phyloP scores from a whole-genome alignment of 2,888 invertebrate species.

The Gastrophysa polygoni region DNA sequence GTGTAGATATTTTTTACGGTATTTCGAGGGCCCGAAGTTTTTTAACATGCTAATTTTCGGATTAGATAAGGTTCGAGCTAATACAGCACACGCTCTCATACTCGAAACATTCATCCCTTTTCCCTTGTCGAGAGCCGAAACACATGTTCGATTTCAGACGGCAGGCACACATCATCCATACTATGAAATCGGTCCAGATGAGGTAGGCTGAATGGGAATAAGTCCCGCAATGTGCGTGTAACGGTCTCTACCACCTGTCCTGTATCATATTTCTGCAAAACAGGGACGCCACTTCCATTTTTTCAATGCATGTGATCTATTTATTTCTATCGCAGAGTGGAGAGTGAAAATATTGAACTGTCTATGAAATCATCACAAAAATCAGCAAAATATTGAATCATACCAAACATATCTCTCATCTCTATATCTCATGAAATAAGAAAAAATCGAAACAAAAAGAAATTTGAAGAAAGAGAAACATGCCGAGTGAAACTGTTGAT shows the following conservation, averaged over 20 bases:
- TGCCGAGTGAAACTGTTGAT: too few species aligned
- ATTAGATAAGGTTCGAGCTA: not conserved
- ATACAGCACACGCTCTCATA: too few species aligned
- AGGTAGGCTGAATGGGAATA: conserved; percentile 11
- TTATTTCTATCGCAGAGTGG: too few species aligned
- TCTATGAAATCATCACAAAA: too few species aligned
- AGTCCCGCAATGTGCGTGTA: conserved; percentile 16
- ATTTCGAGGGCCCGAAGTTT: not conserved
- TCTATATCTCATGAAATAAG: too few species aligned
- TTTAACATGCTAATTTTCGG: not conserved
- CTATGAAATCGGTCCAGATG: conserved; percentile 13
- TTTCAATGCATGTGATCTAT: not conserved
- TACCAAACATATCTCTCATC: too few species aligned
- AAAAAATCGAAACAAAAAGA: too few species aligned
- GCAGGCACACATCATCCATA: not conserved
- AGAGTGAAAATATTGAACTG: too few species aligned
- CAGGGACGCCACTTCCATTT: not conserved
- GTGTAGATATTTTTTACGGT: not conserved
- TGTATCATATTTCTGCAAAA: not conserved
- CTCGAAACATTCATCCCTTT: not conserved
- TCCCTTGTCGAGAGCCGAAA: not conserved
- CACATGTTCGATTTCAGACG: not conserved
- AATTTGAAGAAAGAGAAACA: too few species aligned
- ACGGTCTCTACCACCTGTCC: conserved; percentile 24
- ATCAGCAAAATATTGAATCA: too few species aligned